Percentiles rank a stretch among this genome's conserved stretches.
Evolutionary conservation across 2,113 vertebrate genomes (phyloP).

Genomic region (Otocyon megalotis): DNA sequence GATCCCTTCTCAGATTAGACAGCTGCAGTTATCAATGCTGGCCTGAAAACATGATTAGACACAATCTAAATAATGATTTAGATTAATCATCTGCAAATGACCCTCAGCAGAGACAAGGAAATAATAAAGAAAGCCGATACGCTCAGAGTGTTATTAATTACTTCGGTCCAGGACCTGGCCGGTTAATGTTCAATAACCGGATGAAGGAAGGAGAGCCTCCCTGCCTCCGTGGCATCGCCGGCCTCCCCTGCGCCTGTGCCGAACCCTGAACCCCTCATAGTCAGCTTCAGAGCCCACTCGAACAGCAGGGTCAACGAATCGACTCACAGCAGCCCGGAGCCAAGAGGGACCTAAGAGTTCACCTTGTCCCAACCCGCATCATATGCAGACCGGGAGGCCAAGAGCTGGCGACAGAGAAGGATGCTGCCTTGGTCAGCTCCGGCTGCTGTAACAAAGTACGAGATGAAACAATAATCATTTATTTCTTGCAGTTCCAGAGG

Average conservation of each 20-base stretch:
- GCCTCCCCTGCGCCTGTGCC: neutral
- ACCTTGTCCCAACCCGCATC: neutral
- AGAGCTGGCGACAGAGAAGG: neutral
- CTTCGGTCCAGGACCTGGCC: neutral
- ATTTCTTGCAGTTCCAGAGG: neutral
- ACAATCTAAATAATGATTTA: constrained; percentile 64
- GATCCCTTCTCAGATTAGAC: neutral
- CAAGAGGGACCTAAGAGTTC: neutral
- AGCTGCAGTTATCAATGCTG: constrained; percentile 2
- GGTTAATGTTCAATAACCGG: neutral
- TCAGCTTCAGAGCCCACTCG: neutral
- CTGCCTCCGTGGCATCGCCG: accelerated
- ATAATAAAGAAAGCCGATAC: constrained; percentile 42
- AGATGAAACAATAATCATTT: no score
- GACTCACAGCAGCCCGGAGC: neutral
- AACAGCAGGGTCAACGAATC: neutral
- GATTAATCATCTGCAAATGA: constrained; percentile 61
- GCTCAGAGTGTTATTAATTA: constrained; percentile 26
- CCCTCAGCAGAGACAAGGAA: constrained; percentile 53
- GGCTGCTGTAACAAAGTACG: neutral
- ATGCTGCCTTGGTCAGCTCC: accelerated
- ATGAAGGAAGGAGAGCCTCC: neutral
- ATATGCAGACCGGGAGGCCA: neutral
- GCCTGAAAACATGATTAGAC: constrained; percentile 51
- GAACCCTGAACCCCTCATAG: accelerated